These are phyloP conservation scores for Balanococcus diminutus DNA, from an alignment of 2,888 invertebrate genomes.

Conservation along the genomic window DNA sequence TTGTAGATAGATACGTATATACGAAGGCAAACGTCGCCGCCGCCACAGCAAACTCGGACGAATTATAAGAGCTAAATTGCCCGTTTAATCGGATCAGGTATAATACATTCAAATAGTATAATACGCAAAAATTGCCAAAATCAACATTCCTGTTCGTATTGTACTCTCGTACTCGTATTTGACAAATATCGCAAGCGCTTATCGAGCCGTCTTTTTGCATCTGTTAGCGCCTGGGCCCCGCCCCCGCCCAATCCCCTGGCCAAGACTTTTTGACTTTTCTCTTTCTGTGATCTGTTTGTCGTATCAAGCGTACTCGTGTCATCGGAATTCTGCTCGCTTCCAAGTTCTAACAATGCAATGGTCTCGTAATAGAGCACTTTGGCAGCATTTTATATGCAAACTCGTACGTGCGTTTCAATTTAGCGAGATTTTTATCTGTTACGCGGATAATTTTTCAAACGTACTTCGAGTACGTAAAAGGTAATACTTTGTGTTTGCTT, in stretches of 20 bases:
- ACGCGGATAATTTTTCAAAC: slow-evolving; percentile 4
- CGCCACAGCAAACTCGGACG: neutral
- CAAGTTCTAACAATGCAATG: neutral
- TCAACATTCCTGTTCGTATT: slow-evolving; percentile 20
- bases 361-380: neutral
- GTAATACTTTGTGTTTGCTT: too few relatives aligned
- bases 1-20: neutral
- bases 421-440: slow-evolving; percentile 5
- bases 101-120: neutral
- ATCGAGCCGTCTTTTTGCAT: neutral
- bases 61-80: slow-evolving; percentile 13
- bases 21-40: neutral
- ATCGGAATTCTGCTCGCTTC: neutral
- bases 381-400: neutral
- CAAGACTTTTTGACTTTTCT: neutral
- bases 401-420: slow-evolving; percentile 10
- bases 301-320: neutral
- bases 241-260: neutral
- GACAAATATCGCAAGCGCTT: neutral
- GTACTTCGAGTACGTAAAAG: neutral
- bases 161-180: neutral
- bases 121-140: slow-evolving; percentile 15
- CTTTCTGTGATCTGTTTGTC: neutral
- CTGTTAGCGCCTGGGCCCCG: neutral
- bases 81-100: neutral